phyloP scores from a whole-genome alignment of 2,797 vertebrate genomes.

The Trichosurus vulpecula region DNA sequence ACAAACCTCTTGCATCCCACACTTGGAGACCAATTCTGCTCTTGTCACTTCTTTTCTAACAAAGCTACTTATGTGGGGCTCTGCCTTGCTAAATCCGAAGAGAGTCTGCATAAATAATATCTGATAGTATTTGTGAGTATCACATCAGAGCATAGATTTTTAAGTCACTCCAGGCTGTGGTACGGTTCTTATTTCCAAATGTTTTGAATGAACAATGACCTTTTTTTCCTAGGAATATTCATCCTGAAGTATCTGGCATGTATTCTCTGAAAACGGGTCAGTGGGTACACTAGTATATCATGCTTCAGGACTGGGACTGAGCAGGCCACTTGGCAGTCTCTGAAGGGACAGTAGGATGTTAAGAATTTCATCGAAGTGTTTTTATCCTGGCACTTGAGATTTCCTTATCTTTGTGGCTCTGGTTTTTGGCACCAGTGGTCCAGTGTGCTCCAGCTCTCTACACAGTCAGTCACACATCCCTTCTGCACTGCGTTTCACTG shows the following conservation, averaged over 20 bases:
- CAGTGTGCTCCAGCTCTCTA: background rate
- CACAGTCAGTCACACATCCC: background rate
- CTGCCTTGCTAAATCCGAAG: background rate
- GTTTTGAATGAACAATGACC: background rate
- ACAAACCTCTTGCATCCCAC: background rate
- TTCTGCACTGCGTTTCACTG: background rate
- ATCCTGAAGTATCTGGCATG: background rate
- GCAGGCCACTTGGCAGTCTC: background rate
- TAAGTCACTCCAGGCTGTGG: background rate
- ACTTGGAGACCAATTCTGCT: background rate
- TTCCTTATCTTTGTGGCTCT: constrained; percentile 16
- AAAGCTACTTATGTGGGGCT: background rate
- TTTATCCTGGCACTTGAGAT: constrained; percentile 29
- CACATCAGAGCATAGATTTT: background rate
- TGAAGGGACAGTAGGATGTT: background rate
- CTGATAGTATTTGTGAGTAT: background rate
- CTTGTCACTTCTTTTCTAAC: background rate
- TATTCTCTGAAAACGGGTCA: background rate
- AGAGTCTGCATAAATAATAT: background rate
- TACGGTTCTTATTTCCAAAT: background rate
- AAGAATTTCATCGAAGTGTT: constrained; percentile 14
- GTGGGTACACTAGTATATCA: background rate
- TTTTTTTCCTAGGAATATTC: background rate
- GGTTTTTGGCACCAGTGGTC: background rate
- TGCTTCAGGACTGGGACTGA: background rate